Evolutionary conservation across 2,888 invertebrate genomes (phyloP).

Genomic region (Frankliniella intonsa): DNA sequence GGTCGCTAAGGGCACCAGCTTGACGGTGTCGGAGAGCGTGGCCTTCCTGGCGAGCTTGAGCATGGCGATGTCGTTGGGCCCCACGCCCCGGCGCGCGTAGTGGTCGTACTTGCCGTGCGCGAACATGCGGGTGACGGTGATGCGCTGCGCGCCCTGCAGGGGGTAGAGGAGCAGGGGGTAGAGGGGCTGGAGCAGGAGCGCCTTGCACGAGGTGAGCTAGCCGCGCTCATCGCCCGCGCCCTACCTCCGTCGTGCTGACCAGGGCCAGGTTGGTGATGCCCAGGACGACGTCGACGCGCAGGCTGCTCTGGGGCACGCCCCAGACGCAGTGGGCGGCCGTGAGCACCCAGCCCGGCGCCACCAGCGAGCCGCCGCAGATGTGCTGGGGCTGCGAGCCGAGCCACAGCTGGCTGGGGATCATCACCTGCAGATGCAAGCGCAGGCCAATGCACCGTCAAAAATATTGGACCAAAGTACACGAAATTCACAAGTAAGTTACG

Average conservation of each 20-base stretch:
- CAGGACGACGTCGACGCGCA: neutral
- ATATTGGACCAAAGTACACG: no score
- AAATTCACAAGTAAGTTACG: no score
- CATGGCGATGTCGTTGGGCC: constrained; percentile 46
- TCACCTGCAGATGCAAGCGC: constrained; percentile 30
- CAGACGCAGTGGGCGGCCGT: constrained; percentile 41
- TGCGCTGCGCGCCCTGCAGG: constrained; percentile 29
- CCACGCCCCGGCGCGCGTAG: constrained; percentile 32
- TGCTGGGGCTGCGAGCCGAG: neutral
- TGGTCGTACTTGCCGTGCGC: neutral
- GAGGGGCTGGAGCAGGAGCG: no score
- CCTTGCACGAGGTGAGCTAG: no score
- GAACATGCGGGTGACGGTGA: neutral
- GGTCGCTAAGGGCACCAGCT: constrained; percentile 39
- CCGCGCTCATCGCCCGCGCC: no score
- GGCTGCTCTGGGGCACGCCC: neutral
- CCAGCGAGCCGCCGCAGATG: constrained; percentile 41
- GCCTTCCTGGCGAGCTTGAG: constrained; percentile 41
- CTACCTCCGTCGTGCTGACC: constrained; percentile 20
- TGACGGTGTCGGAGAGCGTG: constrained; percentile 38
- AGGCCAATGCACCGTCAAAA: neutral
- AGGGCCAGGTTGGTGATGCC: constrained; percentile 33
- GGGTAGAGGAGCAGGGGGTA: no score
- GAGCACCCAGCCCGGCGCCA: constrained; percentile 39
- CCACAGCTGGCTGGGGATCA: neutral